phyloP scores from a whole-genome alignment of 1,140 invertebrate genomes.

The Phthorimaea operculella region DNA sequence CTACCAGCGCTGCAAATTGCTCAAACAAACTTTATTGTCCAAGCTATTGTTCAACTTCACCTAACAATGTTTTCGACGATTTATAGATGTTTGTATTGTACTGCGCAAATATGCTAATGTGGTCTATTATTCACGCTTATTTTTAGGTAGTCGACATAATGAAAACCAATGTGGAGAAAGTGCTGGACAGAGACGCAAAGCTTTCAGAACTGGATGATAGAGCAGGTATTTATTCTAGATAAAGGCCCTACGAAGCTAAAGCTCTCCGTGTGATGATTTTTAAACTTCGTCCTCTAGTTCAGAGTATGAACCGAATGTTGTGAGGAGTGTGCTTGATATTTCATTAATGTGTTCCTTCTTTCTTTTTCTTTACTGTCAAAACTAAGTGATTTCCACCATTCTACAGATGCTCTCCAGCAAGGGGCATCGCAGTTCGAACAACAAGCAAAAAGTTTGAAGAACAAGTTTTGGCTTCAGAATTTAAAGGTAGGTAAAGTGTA shows the following conservation, averaged over 20 bases:
- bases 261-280: too few species aligned
- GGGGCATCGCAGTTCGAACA: constrained; percentile 99
- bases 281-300: too few species aligned
- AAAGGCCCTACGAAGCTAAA: neutral
- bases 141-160: constrained; percentile 89
- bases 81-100: too few species aligned
- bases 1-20: too few species aligned
- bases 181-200: constrained; percentile 95
- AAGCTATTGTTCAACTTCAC: too few species aligned
- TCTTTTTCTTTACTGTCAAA: neutral
- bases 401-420: constrained; percentile 88
- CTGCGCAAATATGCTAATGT: too few species aligned
- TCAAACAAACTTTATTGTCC: too few species aligned
- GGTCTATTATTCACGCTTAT: neutral
- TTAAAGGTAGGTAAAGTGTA: constrained; percentile 79
- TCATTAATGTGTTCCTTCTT: too few species aligned
- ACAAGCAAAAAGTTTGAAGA: constrained; percentile 96
- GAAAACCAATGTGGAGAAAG: constrained; percentile 97
- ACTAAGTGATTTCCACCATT: neutral
- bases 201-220: constrained; percentile 95
- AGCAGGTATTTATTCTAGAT: constrained; percentile 66
- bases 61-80: too few species aligned
- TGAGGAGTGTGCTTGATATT: too few species aligned
- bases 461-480: constrained; percentile 99
- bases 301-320: too few species aligned